Percentiles rank a stretch among this genome's conserved stretches.
phyloP scores from a whole-genome alignment of 2,113 vertebrate genomes.

The Epinephelus moara region DNA sequence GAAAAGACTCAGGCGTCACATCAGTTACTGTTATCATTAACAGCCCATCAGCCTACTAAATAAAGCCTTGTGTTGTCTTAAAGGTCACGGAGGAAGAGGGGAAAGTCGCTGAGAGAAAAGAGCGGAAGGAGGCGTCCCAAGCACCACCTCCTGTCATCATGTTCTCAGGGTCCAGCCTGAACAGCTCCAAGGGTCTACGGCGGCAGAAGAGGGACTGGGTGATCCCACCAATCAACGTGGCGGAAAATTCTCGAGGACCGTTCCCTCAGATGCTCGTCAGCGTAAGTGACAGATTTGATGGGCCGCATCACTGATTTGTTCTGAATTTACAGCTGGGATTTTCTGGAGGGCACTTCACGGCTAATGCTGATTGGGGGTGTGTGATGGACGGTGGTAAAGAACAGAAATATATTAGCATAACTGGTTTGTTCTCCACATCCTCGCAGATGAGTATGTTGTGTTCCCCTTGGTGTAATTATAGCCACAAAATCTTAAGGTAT shows the following conservation, averaged over 20 bases:
- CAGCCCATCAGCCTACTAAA: constrained; percentile 8
- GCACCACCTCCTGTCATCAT: constrained; percentile 82
- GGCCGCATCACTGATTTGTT: constrained; percentile 45
- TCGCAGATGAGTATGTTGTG: constrained; percentile 65
- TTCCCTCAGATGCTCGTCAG: constrained; percentile 97
- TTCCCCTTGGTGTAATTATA: constrained; percentile 70
- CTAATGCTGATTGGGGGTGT: constrained; percentile 55
- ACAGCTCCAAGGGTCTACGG: constrained; percentile 83
- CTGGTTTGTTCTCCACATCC: constrained; percentile 58
- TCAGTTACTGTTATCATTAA: constrained; percentile 15
- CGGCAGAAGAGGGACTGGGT: constrained; percentile 98
- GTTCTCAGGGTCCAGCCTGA: constrained; percentile 84
- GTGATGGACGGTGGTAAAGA: constrained; percentile 55
- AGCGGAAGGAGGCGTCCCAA: constrained; percentile 44
- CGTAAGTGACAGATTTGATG: constrained; percentile 85
- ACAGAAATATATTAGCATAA: constrained; percentile 65
- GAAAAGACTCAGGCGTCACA: neutral
- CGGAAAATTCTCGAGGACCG: constrained; percentile 95
- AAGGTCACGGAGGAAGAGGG: constrained; percentile 69
- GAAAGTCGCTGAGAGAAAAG: constrained; percentile 57
- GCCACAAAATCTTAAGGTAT: constrained; percentile 52
- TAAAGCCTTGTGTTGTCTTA: constrained; percentile 50
- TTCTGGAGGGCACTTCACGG: constrained; percentile 49
- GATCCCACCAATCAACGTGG: constrained; percentile 97
- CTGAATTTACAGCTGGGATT: constrained; percentile 56